These are phyloP conservation scores for Eptatretus burgeri DNA, from an alignment of 2,113 vertebrate genomes.

Conservation along the genomic window DNA sequence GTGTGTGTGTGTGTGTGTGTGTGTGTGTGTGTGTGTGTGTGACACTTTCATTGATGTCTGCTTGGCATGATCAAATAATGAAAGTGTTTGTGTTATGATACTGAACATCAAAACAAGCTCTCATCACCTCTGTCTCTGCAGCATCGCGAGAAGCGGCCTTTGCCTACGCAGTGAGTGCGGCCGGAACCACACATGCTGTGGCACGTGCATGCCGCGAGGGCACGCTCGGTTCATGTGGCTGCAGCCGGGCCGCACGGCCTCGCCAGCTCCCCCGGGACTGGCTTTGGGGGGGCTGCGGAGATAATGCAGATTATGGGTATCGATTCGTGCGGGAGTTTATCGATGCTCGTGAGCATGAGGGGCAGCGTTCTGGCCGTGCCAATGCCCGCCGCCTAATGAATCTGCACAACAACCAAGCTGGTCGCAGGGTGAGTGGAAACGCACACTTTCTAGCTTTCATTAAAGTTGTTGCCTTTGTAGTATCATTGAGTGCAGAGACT, in stretches of 20 bases:
- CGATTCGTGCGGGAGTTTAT: conserved; percentile 69
- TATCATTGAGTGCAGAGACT: no score
- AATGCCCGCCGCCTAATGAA: conserved; percentile 49
- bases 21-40: no score
- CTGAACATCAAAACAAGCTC: no score
- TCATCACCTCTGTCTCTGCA: conserved; percentile 13
- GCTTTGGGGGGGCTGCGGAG: conserved; percentile 94
- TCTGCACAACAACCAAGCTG: conserved; percentile 73
- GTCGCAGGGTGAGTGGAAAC: conserved; percentile 36
- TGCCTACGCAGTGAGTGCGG: conserved; percentile 66
- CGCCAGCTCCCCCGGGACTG: conserved; percentile 23
- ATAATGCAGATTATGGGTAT: conserved; percentile 72
- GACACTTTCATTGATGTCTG: no score
- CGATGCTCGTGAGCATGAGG: conserved; percentile 23
- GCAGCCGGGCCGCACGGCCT: conserved; percentile 10
- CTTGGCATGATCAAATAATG: no score
- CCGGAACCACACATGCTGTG: conserved; percentile 66
- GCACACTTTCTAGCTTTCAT: no score
- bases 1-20: no score
- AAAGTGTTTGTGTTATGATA: no score
- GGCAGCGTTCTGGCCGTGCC: conserved; percentile 42
- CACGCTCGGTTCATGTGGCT: conserved; percentile 71
- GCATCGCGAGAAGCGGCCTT: conserved; percentile 72
- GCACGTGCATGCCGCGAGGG: conserved; percentile 93
- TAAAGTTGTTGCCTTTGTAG: no score